Evolutionary conservation across 1,140 invertebrate genomes (phyloP), one percentile per base, ranked within the genome.

Genomic region (Caenorhabditis elegans): DNA sequence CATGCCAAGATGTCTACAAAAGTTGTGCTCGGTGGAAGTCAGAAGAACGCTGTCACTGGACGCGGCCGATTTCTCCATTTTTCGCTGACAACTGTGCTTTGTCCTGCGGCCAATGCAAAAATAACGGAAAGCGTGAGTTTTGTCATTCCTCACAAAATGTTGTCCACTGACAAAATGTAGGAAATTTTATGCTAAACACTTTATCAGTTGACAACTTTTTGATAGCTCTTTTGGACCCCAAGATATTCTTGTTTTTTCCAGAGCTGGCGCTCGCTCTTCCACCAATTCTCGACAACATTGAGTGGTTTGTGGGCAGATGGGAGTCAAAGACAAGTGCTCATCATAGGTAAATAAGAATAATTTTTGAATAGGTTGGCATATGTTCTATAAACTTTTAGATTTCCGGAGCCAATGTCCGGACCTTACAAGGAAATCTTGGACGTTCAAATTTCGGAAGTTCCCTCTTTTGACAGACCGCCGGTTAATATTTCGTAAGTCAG

Each of bases 1-100:
- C 88, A 17, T 88, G 87, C 78, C 88, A 89, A 76, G 87, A 89
- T 47, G 78, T 89, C 17, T 88, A 89, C 78, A 60, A 79, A 39
- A 86, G 82, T 46, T 88, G 87, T 34, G 82, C 53, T 0, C 60
- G 83, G 11, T 88, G 87, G 87, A 78, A 87, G 34, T 78, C 83
- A 28, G 87, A 88, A 79, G 46, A 82, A 8, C 78, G 88, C 3
- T 88, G 87, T 36, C 51, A 80, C n/a, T 89, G 87, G 88, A 81
- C 88, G 10, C 55, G 76, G 26, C 80, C 80, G n/a, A 88, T 87
- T 60, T 82, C 83, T 8, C 82, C 88, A 3, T 88, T 89, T 46
- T 88, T 89, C 75, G 75, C 60, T 11, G 87, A 88, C 77, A 88
- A 88, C 70, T 88, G 87, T 53, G 83, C 88, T 10, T 19, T 85